These are phyloP conservation scores for Nipponia nippon DNA, from an alignment of 2,113 vertebrate species.

Conservation along the genomic window DNA sequence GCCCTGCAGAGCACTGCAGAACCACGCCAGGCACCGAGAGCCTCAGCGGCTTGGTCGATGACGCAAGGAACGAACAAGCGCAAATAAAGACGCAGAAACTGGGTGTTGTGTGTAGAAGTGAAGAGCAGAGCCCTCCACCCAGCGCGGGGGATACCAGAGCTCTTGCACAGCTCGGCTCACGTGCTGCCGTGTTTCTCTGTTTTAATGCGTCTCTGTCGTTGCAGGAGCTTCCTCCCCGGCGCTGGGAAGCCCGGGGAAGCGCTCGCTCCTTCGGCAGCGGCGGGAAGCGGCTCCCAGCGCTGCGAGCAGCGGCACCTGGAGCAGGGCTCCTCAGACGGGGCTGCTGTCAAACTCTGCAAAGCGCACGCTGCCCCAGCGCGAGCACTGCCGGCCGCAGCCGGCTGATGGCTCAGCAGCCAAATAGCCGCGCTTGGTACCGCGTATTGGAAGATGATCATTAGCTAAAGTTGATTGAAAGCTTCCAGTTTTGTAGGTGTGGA, in stretches of 20 bases:
- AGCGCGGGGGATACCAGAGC: not conserved
- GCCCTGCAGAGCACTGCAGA: not conserved
- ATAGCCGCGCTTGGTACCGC: rapidly evolving
- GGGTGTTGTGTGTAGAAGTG: constrained; percentile 32
- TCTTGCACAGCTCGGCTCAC: constrained; percentile 21
- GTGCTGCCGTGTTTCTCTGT: not conserved
- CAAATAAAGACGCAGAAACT: constrained; percentile 51
- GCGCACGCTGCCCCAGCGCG: rapidly evolving
- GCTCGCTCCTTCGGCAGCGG: constrained; percentile 69
- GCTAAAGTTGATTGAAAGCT: not conserved
- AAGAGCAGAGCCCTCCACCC: constrained; percentile 36
- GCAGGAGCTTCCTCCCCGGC: constrained; percentile 71
- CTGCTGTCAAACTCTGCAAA: not conserved
- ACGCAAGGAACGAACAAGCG: constrained; percentile 47
- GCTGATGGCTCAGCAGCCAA: not conserved
- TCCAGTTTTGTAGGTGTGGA: not conserved
- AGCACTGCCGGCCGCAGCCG: not conserved
- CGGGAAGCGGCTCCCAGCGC: constrained; percentile 69
- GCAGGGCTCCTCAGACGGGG: not conserved
- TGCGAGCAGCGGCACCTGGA: not conserved
- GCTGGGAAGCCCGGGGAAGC: constrained; percentile 39
- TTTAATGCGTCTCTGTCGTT: not conserved
- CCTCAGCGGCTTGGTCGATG: constrained; percentile 4
- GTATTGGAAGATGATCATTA: not conserved
- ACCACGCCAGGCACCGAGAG: not conserved